Conservation (phyloP, 2,113 vertebrate genomes). For the Verasper variegatus region DNA sequence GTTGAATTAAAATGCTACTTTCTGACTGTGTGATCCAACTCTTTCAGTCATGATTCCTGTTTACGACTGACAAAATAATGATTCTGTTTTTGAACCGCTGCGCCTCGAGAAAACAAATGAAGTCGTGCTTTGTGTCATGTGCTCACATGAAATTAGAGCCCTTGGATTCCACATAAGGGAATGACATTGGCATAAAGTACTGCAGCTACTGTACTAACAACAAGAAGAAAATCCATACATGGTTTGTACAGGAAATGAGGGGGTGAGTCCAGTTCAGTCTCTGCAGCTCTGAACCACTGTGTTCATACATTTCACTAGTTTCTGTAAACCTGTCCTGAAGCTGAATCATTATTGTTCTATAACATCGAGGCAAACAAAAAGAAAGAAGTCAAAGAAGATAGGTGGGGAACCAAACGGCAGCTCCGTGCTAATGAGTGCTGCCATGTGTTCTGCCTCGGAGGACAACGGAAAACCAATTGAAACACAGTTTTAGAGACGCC, state of each 20-base stretch:
- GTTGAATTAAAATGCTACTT: constrained; percentile 24
- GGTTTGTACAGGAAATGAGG: constrained; percentile 12
- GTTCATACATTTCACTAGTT: constrained; percentile 15
- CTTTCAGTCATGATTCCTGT: constrained; percentile 37
- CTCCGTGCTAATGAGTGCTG: constrained; percentile 48
- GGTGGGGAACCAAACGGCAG: constrained; percentile 26
- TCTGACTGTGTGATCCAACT: constrained; percentile 29
- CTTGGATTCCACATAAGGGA: constrained; percentile 14
- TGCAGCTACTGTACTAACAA: not conserved
- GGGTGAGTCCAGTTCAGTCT: constrained; percentile 32
- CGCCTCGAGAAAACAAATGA: constrained; percentile 30
- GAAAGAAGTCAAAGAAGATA: constrained; percentile 16
- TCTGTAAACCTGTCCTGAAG: constrained; percentile 4
- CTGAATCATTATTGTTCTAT: constrained; percentile 8
- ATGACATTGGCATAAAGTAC: not conserved
- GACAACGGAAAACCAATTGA: constrained; percentile 37
- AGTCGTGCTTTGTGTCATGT: constrained; percentile 19
- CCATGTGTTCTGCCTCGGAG: constrained; percentile 53
- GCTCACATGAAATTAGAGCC: constrained; percentile 5
- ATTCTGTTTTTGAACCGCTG: constrained; percentile 36
- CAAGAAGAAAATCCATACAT: constrained; percentile 13
- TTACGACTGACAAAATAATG: constrained; percentile 47
- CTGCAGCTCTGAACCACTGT: not conserved
- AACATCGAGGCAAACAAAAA: constrained; percentile 24
- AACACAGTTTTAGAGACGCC: constrained; percentile 28